Percentiles rank a stretch among this genome's conserved stretches.
Evolutionary conservation across 2,888 invertebrate genomes (phyloP).

Genomic region (Tetramorium bicarinatum): DNA sequence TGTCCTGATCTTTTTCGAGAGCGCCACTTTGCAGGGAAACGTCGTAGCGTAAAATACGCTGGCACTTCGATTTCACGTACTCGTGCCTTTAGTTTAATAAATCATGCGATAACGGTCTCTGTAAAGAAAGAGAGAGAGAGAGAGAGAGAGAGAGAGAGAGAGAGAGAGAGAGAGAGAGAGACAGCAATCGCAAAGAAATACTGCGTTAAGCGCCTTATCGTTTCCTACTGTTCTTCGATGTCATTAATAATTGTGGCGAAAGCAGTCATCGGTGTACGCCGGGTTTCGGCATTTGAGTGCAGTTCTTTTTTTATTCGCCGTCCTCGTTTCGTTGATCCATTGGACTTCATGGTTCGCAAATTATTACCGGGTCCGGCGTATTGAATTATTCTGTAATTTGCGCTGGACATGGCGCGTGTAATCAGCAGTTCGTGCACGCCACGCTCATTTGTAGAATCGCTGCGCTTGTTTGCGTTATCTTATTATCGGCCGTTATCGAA

Average conservation of each 20-base stretch:
- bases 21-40: background rate
- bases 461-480: slow-evolving; percentile 47
- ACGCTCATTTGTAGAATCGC: slow-evolving; percentile 46
- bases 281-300: slow-evolving; percentile 7
- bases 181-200: slow-evolving; percentile 24
- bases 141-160: background rate
- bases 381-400: slow-evolving; percentile 51
- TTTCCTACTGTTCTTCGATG: slow-evolving; percentile 24
- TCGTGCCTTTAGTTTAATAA: slow-evolving; percentile 32
- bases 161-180: background rate
- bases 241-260: slow-evolving; percentile 23
- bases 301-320: background rate
- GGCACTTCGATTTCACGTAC: background rate
- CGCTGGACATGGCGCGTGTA: slow-evolving; percentile 7
- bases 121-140: background rate
- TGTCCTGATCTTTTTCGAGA: slow-evolving; percentile 17
- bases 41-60: slow-evolving; percentile 10
- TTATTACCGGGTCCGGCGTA: slow-evolving; percentile 18
- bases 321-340: background rate
- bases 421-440: slow-evolving; percentile 36
- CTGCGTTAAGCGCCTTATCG: slow-evolving; percentile 33
- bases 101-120: slow-evolving; percentile 30
- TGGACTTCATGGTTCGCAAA: slow-evolving; percentile 38
- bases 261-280: background rate
- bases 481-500: slow-evolving; percentile 45